Base-by-base conservation (phyloP, 92 coral and sea anemone species). In the Palythoa heliodiscus region DNA sequence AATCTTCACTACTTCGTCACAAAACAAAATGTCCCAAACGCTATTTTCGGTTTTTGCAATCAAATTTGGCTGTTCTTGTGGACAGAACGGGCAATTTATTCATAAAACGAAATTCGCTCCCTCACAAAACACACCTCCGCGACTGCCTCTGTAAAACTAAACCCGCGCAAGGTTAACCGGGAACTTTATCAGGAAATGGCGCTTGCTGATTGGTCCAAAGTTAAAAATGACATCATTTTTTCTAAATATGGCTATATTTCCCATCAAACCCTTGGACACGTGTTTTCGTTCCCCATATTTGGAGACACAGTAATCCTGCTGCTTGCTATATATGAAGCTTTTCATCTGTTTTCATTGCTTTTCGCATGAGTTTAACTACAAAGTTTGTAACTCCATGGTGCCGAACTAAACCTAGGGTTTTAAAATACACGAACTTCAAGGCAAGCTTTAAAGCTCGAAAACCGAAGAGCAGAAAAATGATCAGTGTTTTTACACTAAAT, bases 141-240 rank as follows among this genome's bases (percentile, higher is more conserved):
- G 48, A 66, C 74, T 80, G 84, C 84, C 84, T 80, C 43, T 22
- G 43, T 43, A 61, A 60, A 80, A 24, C 69, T 80, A 43, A 80
- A 10, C 11, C 74, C 84, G 69, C 84, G 84, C 84, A 80, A 80
- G 29, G 73, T 39, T 54, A 80, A 66, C 73, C 25, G 84, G 84
- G 84, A 63, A 22, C 64, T 79, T 80, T 80, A 80, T 23, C 60
- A 25, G 38, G 6, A 22, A n/a, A 43, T 80, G 48, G 61, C 58
- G 84, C 58, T n/a, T 88, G 89, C 87, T 88, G 81, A 89, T 89
- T 89, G 92, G 92, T 75, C 22, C 15, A 66, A 22, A 38, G 52
- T 60, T 9, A 73, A 86, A 38, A 16, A 81, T 89, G 86, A 86
- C 92, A 89, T 89, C 92, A 89, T 86, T 11, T 11, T 50, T 17